Base-by-base conservation (phyloP, 2,113 vertebrate species). In the Nematolebias whitei region DNA sequence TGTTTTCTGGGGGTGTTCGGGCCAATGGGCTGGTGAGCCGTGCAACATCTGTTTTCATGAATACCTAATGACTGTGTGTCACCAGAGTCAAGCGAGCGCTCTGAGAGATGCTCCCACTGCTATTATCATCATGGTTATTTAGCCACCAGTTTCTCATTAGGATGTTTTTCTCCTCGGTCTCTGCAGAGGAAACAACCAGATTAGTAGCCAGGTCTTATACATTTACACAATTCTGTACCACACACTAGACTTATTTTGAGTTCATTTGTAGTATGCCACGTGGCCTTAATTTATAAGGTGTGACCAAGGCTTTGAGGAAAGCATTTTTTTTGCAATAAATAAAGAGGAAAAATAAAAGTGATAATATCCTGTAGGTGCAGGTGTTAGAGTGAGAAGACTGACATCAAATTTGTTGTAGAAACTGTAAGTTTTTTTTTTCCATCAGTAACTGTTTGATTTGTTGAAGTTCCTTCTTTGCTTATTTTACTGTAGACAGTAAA, bases 41-140 rank as follows among this genome's bases (percentile, higher is more conserved):
- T 74, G 52, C 79, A 75, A 87, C 83, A 89, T 90, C 88, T 88
- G 80, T 90, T 92, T 90, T 82, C 82, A 82, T 88, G 84, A 90
- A 88, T 90, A 84, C 71, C 78, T 89, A 84, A 86, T 80, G 75
- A 69, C 59, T 71, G 52, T 12, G 74, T 92, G 90, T 88, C 85
- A 86, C 80, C 63, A 16, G 78, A 89, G 84, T 90, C 79, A 90
- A 86, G 76, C 81, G 19, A 71, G 78, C 82, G 65, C 85, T 87
- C 80, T 6, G 62, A 75, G 82, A 71, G 81, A 85, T 47, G 68
- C 65, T 86, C 82, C 68, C 50, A 57, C 66, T 81, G 82, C 87
- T 88, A 85, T 87, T 87, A 77, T 76, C 66, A 87, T 83, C 80
- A 80, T 79, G 57, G 59, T 85, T 87, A 78, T 78, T 81, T 87